Conservation (phyloP, 2,113 vertebrate genomes). For the Galemys pyrenaicus region DNA sequence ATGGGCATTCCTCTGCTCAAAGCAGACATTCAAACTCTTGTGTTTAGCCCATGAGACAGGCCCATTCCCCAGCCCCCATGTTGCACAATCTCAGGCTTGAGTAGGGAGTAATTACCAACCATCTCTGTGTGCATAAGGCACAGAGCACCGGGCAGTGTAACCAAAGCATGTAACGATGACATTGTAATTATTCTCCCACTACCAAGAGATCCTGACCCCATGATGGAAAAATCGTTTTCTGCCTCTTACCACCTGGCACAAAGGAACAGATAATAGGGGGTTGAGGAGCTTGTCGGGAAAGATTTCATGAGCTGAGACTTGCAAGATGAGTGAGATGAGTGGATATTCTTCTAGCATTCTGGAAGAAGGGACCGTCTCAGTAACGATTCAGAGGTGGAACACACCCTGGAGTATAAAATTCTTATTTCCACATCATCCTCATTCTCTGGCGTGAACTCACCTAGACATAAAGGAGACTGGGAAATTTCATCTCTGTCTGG, state of each 20-base stretch:
- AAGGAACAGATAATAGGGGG: not conserved
- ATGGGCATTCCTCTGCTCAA: not conserved
- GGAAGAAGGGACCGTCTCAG: not conserved
- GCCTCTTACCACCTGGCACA: not conserved
- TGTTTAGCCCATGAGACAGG: not conserved
- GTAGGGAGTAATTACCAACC: not conserved
- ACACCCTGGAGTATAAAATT: not conserved
- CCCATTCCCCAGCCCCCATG: not conserved
- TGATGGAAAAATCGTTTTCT: not conserved
- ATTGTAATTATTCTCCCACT: not conserved
- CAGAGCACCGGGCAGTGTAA: fast-evolving
- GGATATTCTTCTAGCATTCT: not conserved
- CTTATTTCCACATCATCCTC: not conserved
- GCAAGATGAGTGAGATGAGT: not conserved
- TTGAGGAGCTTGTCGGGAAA: not conserved
- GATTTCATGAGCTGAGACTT: not conserved
- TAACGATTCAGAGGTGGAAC: not conserved
- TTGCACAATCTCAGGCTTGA: not conserved
- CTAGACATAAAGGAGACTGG: not conserved
- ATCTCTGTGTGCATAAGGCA: not conserved
- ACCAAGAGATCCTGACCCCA: not conserved
- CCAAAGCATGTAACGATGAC: not conserved
- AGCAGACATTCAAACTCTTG: slow-evolving; percentile 20
- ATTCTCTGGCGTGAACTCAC: not conserved
- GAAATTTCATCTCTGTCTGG: not conserved